Conservation (phyloP, 1,140 invertebrate species). For the Centruroides sculpturatus region DNA sequence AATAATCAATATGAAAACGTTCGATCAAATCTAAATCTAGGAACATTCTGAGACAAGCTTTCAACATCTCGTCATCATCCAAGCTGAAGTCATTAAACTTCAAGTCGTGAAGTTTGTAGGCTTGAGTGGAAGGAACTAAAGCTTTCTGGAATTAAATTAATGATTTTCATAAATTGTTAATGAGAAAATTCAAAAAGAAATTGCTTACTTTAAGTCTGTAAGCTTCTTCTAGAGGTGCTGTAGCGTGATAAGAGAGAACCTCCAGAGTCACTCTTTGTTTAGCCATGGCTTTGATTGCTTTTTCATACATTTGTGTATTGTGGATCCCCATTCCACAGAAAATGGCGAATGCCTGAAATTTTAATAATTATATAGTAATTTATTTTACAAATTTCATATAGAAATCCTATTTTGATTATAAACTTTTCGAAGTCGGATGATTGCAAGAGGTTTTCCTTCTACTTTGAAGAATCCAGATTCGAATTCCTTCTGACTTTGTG, state of each 20-base stretch:
- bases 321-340: slow-evolving; percentile 93
- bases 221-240: slow-evolving; percentile 75
- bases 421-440: too few species aligned
- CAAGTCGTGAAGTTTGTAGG: slow-evolving; percentile 67
- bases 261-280: slow-evolving; percentile 91
- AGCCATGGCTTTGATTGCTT: slow-evolving; percentile 81
- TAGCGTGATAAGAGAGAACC: slow-evolving; percentile 89
- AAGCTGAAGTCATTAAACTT: slow-evolving; percentile 74
- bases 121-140: slow-evolving; percentile 62
- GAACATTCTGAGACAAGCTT: slow-evolving; percentile 80
- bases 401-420: too few species aligned
- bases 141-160: background rate
- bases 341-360: slow-evolving; percentile 65
- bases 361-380: too few species aligned
- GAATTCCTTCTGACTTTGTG: too few species aligned
- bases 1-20: slow-evolving; percentile 77
- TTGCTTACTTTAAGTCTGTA: slow-evolving; percentile 57
- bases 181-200: background rate
- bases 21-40: slow-evolving; percentile 78
- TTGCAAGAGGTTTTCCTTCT: too few species aligned
- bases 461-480: too few species aligned
- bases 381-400: too few species aligned
- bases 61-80: slow-evolving; percentile 68
- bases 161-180: too few species aligned
- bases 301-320: slow-evolving; percentile 95